A percentile compares a stretch with the other conserved stretches of the same genome.
Evolutionary conservation across 2,113 vertebrate genomes (phyloP).

Genomic region (Oryzias melastigma): DNA sequence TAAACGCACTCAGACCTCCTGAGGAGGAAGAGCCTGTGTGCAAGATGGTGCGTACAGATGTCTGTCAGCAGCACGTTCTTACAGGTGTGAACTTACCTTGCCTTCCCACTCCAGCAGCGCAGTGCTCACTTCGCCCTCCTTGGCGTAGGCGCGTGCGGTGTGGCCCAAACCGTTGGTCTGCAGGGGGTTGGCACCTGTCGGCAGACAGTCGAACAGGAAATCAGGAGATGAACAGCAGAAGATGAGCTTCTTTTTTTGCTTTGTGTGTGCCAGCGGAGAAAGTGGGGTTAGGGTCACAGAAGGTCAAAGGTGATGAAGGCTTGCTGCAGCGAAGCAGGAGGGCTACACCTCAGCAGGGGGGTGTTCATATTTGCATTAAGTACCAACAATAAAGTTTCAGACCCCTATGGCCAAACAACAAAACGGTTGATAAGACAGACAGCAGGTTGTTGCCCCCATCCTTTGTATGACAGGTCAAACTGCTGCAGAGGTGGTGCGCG

Average conservation of each 20-base stretch:
- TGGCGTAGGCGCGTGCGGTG: slow-evolving; percentile 86
- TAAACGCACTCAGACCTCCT: slow-evolving; percentile 43
- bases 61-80: slow-evolving; percentile 4
- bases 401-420: slow-evolving; percentile 34
- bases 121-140: slow-evolving; percentile 86
- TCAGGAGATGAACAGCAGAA: too few species aligned
- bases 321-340: slow-evolving; percentile 45
- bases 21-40: slow-evolving; percentile 41
- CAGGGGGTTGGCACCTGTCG: slow-evolving; percentile 88
- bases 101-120: slow-evolving; percentile 81
- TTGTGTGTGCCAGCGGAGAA: slow-evolving; percentile 21
- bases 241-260: not conserved
- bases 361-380: slow-evolving; percentile 63
- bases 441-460: slow-evolving; percentile 28
- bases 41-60: slow-evolving; percentile 37
- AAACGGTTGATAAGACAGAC: slow-evolving; percentile 35
- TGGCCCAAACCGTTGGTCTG: slow-evolving; percentile 92
- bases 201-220: slow-evolving; percentile 2
- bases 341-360: slow-evolving; percentile 33
- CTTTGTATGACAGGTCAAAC: slow-evolving; percentile 37
- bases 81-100: slow-evolving; percentile 76
- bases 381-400: slow-evolving; percentile 48
- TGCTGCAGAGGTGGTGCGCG: slow-evolving; percentile 31
- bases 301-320: slow-evolving; percentile 66
- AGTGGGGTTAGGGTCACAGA: slow-evolving; percentile 37